Evolutionary conservation across 1,140 invertebrate species (phyloP), one percentile per base, ranked within the genome.

Genomic region (Drosophila carrolli): DNA sequence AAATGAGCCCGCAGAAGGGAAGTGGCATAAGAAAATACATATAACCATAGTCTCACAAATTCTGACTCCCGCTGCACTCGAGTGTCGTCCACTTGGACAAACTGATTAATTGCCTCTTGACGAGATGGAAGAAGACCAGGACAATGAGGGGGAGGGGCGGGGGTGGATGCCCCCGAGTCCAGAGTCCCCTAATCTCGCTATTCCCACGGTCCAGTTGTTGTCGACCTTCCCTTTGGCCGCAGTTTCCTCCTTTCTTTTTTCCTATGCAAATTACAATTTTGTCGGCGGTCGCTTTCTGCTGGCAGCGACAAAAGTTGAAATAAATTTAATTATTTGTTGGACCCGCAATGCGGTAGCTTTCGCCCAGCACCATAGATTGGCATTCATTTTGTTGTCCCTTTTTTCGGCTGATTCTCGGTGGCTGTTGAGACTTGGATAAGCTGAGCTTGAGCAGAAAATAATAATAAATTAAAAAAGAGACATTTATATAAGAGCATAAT

Each of bases 31-130:
- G 57, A 44, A 37, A 63, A 27, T 61, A 63, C 40, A 57, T 60
- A 57, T 73, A 72, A 67, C 50, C 73, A 35, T 29, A 35, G 65
- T 29, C 27, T 27, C 55, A 62, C 57, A 61, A 72, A 62, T 76
- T 62, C 44, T 48, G 40, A 61, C 61, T 50, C 58, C 59, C 46
- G 37, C 54, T 70, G 59, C 66, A 76, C 53, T 86, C 57, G 57
- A 72, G 74, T 78, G 53, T 55, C 58, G 43, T 37, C 66, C 77
- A 65, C 62, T 78, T 75, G 60, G 58, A 54, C 72, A 76, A 86
- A 83, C 84, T 86, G 83, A 86, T 86, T 86, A 86, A 86, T 86
- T 86, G 83, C 65, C 62, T 55, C 79, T 78, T 88, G 79, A 68
- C 72, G 61, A 75, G 53, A 37, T 60, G 53, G 57, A 65, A 19